Conservation (phyloP, 2,888 invertebrate species). For the Ferdinandea cuprea region DNA sequence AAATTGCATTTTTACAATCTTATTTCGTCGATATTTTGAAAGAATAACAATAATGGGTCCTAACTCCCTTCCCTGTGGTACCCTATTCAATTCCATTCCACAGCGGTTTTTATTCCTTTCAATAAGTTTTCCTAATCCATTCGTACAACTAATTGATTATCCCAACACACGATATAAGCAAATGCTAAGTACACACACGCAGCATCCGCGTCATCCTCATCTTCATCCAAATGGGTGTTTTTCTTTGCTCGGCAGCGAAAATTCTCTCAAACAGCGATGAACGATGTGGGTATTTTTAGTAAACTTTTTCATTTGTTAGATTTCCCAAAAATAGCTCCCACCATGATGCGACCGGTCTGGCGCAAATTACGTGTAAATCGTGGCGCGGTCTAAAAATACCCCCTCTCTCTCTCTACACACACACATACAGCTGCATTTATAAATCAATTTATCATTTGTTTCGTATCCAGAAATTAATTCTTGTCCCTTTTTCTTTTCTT, state of each 20-base stretch:
- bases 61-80: neutral
- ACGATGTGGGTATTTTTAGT: slow-evolving; percentile 58
- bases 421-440: neutral
- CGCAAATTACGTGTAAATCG: slow-evolving; percentile 49
- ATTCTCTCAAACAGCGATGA: slow-evolving; percentile 14
- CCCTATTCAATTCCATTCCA: neutral
- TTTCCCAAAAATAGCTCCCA: slow-evolving; percentile 39
- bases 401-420: slow-evolving; percentile 3
- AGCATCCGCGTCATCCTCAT: slow-evolving; percentile 10
- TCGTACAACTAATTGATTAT: slow-evolving; percentile 47
- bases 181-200: neutral
- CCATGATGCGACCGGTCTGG: slow-evolving; percentile 38
- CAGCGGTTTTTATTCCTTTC: neutral
- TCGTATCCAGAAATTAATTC: slow-evolving; percentile 7
- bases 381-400: slow-evolving; percentile 42
- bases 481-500: slow-evolving; percentile 4
- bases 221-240: neutral
- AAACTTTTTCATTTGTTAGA: slow-evolving; percentile 64
- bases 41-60: neutral
- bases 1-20: no score
- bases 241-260: neutral
- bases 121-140: slow-evolving; percentile 44
- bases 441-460: neutral
- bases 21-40: no score
- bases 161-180: slow-evolving; percentile 20